Evolutionary conservation across 2,797 vertebrate species (phyloP).

Genomic region (Cirrhinus mrigala): DNA sequence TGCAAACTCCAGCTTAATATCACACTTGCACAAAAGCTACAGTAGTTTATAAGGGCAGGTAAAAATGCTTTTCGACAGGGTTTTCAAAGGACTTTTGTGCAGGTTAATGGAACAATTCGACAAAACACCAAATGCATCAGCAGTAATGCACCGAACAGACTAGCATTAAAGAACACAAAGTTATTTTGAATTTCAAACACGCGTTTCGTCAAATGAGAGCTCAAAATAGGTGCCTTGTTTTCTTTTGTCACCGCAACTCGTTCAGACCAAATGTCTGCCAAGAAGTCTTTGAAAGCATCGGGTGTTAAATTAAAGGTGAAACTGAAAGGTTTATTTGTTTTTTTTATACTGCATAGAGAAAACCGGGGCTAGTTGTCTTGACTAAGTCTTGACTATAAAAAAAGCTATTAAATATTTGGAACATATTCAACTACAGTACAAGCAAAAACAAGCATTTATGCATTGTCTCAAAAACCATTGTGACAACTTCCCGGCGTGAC

Average conservation of each 20-base stretch:
- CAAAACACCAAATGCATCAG: conserved; percentile 28
- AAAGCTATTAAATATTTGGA: too few relatives aligned
- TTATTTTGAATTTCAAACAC: conserved; percentile 39
- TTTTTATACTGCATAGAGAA: background rate
- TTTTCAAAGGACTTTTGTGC: conserved; percentile 43
- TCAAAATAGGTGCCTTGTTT: background rate
- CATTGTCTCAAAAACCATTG: background rate
- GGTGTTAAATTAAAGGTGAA: conserved; percentile 34
- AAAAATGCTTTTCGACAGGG: background rate
- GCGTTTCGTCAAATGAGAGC: background rate
- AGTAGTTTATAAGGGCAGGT: conserved; percentile 17
- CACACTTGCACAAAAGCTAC: background rate
- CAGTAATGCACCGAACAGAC: background rate
- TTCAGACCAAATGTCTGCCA: conserved; percentile 10
- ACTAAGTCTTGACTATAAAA: too few relatives aligned
- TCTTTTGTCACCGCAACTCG: conserved; percentile 39
- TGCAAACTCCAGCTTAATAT: conserved; percentile 1
- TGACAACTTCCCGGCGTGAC: background rate
- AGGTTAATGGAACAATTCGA: conserved; percentile 34
- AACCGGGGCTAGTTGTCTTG: conserved; percentile 7
- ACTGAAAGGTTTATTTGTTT: conserved; percentile 39
- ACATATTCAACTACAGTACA: too few relatives aligned
- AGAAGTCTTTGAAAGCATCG: conserved; percentile 4
- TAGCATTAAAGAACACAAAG: conserved; percentile 12
- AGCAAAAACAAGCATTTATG: background rate